These are phyloP conservation scores for Isichthys henryi DNA, from an alignment of 2,113 vertebrate species.

Conservation along the genomic window DNA sequence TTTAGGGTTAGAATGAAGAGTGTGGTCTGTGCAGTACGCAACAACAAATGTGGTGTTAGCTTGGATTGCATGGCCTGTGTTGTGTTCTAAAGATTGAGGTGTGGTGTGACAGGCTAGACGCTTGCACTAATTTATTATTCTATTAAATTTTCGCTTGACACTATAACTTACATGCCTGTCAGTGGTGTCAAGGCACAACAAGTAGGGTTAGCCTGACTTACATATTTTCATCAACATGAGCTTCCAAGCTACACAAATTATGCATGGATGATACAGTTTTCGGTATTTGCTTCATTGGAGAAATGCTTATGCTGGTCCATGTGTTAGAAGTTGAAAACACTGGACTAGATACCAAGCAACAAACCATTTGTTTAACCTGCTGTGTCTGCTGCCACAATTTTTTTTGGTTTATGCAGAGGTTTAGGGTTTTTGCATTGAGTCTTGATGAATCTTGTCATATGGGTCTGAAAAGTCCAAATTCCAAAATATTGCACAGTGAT, in stretches of 20 bases:
- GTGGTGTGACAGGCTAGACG: neutral
- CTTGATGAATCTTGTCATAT: neutral
- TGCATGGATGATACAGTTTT: neutral
- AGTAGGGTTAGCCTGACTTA: neutral
- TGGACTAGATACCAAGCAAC: neutral
- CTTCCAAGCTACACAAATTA: neutral
- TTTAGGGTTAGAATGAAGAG: neutral
- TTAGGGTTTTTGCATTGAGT: neutral
- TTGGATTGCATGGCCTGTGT: neutral
- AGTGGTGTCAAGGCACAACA: neutral
- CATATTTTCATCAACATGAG: neutral
- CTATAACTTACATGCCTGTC: neutral
- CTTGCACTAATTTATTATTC: neutral
- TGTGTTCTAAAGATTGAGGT: neutral
- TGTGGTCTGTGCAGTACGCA: neutral
- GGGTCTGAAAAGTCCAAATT: neutral
- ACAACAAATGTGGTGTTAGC: neutral
- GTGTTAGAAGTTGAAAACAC: neutral
- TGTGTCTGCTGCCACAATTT: neutral
- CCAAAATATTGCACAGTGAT: neutral
- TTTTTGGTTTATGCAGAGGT: neutral
- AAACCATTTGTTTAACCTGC: neutral
- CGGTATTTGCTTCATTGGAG: neutral
- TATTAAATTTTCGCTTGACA: neutral
- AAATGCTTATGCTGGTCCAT: neutral